Conservation (phyloP, 2,888 invertebrate species). For the Yponomeuta plumbellus region DNA sequence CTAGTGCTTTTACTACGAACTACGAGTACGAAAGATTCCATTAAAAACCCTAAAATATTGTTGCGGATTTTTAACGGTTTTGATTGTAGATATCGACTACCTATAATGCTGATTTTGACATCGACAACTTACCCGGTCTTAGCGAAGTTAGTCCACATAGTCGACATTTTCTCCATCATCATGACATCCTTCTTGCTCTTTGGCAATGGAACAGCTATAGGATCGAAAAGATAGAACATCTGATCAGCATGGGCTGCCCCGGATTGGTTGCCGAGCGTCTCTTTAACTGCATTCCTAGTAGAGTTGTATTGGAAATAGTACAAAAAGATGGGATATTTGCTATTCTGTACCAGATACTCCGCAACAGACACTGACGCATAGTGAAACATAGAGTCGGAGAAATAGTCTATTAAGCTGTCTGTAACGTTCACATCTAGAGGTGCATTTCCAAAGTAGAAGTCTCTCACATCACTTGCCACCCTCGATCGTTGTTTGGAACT, state of each 20-base stretch:
- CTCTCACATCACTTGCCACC: constrained; percentile 27
- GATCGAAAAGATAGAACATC: constrained; percentile 25
- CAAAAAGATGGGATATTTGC: constrained; percentile 25
- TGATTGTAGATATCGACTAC: no score
- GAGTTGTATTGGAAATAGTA: constrained; percentile 33
- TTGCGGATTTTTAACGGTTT: no score
- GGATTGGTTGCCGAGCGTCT: constrained; percentile 24
- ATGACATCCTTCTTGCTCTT: constrained; percentile 16
- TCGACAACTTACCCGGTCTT: constrained; percentile 32
- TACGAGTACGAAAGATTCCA: no score
- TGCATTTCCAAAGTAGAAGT: constrained; percentile 33
- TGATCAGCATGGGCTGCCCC: constrained; percentile 38
- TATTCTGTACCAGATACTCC: constrained; percentile 11
- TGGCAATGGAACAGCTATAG: constrained; percentile 16
- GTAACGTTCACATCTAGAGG: constrained; percentile 17
- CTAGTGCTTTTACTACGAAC: no score
- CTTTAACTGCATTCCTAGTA: constrained; percentile 34
- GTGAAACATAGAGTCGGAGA: constrained; percentile 34
- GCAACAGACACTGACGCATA: constrained; percentile 25
- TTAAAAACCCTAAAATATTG: no score
- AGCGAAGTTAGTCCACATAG: constrained; percentile 37
- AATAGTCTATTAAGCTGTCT: constrained; percentile 33
- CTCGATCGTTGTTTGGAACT: constrained; percentile 22
- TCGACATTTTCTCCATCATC: constrained; percentile 20
- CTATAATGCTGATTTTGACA: no score